A percentile compares a stretch with the other conserved stretches of the same genome.
Conservation (phyloP, 2,888 invertebrate genomes). For the Esperia sulphurella region DNA sequence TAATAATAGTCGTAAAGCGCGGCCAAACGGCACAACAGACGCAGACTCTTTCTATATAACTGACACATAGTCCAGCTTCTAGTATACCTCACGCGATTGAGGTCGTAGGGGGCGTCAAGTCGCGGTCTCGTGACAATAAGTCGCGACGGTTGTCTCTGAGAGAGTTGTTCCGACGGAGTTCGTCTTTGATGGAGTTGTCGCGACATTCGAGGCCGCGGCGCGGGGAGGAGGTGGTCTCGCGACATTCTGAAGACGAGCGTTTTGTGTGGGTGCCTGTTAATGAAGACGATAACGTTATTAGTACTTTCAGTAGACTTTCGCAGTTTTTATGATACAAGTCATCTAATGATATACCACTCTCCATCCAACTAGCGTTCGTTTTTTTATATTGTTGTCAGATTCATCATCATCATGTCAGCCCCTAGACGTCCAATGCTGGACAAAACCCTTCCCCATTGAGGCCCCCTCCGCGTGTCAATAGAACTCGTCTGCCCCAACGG, state of each 20-base stretch:
- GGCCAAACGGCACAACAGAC: background rate
- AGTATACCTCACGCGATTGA: background rate
- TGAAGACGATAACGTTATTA: no score
- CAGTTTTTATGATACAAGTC: no score
- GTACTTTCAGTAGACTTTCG: no score
- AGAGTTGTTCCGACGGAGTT: constrained; percentile 63
- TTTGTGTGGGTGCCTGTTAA: constrained; percentile 73
- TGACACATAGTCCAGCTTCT: background rate
- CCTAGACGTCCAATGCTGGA: no score
- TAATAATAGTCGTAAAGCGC: background rate
- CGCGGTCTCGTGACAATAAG: background rate
- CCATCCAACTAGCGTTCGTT: no score
- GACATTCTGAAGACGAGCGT: constrained; percentile 71
- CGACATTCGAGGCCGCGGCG: constrained; percentile 59
- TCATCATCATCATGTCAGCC: no score
- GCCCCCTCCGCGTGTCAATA: no score
- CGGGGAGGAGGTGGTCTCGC: constrained; percentile 58
- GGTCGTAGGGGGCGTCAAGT: background rate
- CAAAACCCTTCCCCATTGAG: no score
- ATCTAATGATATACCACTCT: no score
- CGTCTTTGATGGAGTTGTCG: constrained; percentile 55
- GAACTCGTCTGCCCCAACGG: no score
- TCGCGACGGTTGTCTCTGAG: constrained; percentile 55
- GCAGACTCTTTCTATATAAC: background rate
- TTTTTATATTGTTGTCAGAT: no score